Evolutionary conservation across 2,888 invertebrate species (phyloP).

Genomic region (Bugula neritina): DNA sequence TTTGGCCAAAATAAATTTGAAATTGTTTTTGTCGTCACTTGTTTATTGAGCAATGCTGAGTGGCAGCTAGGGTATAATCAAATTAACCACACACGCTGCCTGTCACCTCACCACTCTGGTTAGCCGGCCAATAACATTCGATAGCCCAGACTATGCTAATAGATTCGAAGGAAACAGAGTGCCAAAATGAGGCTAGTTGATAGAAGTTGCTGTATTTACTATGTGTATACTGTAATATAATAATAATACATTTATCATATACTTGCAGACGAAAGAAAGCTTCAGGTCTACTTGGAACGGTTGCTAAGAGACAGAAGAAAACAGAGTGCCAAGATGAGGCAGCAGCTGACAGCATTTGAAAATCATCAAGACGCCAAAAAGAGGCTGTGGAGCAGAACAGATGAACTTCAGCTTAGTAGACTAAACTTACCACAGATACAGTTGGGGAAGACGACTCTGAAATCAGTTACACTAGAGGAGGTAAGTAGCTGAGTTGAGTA

Average conservation of each 20-base stretch:
- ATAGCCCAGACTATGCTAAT: too few relatives aligned
- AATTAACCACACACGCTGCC: too few relatives aligned
- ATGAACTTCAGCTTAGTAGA: conserved; percentile 10
- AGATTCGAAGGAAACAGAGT: too few relatives aligned
- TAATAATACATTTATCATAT: neutral
- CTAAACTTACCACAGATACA: conserved; percentile 15
- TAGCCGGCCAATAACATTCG: too few relatives aligned
- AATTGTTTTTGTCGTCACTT: too few relatives aligned
- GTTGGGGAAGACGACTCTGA: neutral
- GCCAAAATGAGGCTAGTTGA: too few relatives aligned
- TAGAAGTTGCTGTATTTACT: too few relatives aligned
- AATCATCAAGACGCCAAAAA: neutral
- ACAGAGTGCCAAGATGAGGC: conserved; percentile 10
- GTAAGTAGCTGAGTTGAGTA: too few relatives aligned
- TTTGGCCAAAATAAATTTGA: too few relatives aligned
- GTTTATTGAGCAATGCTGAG: too few relatives aligned
- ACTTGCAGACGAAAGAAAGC: conserved; percentile 12
- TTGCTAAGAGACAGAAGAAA: conserved; percentile 7
- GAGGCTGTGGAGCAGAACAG: neutral
- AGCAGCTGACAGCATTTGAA: neutral
- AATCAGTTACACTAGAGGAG: conserved; percentile 14
- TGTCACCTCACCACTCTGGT: too few relatives aligned
- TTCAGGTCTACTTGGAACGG: neutral
- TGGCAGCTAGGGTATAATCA: too few relatives aligned
- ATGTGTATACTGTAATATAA: neutral